Base-by-base conservation (phyloP, 2,888 invertebrate species). In the Pherbina coryleti region DNA sequence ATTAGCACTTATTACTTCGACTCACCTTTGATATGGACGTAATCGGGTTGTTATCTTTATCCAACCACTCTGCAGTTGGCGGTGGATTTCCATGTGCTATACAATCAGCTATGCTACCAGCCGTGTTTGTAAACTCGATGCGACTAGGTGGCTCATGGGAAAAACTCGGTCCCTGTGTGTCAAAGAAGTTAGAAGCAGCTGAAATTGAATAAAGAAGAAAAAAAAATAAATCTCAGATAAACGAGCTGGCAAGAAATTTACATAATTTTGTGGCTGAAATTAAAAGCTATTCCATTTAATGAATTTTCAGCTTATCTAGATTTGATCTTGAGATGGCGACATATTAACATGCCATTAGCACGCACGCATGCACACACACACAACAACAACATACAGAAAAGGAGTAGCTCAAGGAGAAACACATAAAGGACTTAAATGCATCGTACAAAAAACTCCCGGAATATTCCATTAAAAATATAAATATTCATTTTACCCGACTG, bases 121-220 rank as follows among this genome's bases (percentile, higher is more conserved):
- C 90, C 34, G 90, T 91, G 84, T 91, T 92, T 79, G 91, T 91
- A 83, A 92, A 92, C 84, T 92, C 92, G 77, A 92, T 89, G 76
- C 90, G 88, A 80, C 91, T 89, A 55, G 91, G 88, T 44, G 92
- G 92, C 83, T 92, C 92, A 79, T 89, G 86, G 14, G 90, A 86
- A 85, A 92, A 92, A 78, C 89, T 89, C 53, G 92, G 92, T 49
- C 92, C 92, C 84, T 92, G 92, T 78, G 91, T 91, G 83, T 92
- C 92, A 85, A 91, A 91, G 79, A 91, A 90, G 71, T 90, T 91
- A 80, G 89, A 87, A 71, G 89, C 87, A 78, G 84, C 85, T 85
- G 82, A 49, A 83, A 83, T 77, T 66, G 62, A 60, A 34, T 51
- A 22, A 14, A 64, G 25, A 51, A 53, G 28, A 67, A 25, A 60